These are phyloP conservation scores for Andrena hattorfiana DNA, from an alignment of 2,888 invertebrate species.

Conservation along the genomic window DNA sequence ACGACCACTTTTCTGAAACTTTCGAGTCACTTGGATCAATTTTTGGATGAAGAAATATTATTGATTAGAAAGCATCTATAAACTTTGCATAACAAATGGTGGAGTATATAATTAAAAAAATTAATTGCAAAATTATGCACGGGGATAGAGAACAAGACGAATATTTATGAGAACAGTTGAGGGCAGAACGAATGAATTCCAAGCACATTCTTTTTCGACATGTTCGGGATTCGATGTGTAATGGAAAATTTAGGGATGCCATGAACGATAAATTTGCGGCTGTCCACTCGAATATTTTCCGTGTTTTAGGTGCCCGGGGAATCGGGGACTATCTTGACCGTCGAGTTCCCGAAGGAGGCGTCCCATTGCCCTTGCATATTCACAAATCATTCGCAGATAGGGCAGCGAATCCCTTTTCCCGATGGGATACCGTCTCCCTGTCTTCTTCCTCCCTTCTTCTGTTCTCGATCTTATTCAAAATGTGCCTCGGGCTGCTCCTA, in stretches of 20 bases:
- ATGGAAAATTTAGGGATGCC: conserved; percentile 84
- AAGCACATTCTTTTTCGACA: conserved; percentile 75
- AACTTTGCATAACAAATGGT: no score
- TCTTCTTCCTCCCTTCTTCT: conserved; percentile 29
- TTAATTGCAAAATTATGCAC: not conserved
- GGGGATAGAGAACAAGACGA: conserved; percentile 9
- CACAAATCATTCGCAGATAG: conserved; percentile 84
- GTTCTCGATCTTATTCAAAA: conserved; percentile 64
- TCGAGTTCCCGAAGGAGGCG: conserved; percentile 79
- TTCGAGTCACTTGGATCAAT: no score
- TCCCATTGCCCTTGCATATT: conserved; percentile 84
- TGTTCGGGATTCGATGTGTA: conserved; percentile 79
- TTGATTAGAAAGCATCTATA: no score
- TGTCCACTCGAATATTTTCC: conserved; percentile 85
- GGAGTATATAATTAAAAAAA: not conserved
- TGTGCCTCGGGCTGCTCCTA: conserved; percentile 30
- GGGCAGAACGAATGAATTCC: conserved; percentile 72
- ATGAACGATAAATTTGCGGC: conserved; percentile 84
- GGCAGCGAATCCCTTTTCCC: conserved; percentile 77
- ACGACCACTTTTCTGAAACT: not conserved
- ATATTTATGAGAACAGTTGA: conserved; percentile 40
- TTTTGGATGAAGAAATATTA: no score
- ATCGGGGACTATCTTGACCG: conserved; percentile 84
- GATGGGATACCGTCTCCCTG: conserved; percentile 67
- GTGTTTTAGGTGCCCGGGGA: conserved; percentile 83